Evolutionary conservation across 2,113 vertebrate genomes (phyloP).

Genomic region (Percopsis transmontana): DNA sequence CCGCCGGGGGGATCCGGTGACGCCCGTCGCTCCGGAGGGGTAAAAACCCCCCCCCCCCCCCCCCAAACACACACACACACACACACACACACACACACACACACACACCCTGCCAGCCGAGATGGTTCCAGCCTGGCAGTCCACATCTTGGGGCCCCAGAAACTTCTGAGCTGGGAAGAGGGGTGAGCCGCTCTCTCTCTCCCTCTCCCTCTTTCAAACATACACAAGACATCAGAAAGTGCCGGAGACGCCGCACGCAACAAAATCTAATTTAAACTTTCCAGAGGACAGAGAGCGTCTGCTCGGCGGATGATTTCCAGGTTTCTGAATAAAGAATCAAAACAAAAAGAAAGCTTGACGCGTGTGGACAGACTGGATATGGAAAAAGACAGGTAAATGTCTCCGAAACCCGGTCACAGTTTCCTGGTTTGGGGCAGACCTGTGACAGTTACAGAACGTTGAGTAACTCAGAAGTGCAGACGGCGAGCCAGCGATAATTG

Average conservation of each 20-base stretch:
- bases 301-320: too few species aligned
- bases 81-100: constrained; percentile 7
- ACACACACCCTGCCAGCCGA: constrained; percentile 12
- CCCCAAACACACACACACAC: neutral
- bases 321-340: too few species aligned
- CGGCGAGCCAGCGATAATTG: neutral
- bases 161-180: constrained; percentile 23
- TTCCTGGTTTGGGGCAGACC: neutral
- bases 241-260: constrained; percentile 21
- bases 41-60: constrained; percentile 26
- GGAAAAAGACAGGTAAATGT: neutral
- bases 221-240: constrained; percentile 23
- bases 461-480: neutral
- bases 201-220: neutral
- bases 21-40: constrained; percentile 36
- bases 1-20: too few species aligned
- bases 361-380: neutral
- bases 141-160: constrained; percentile 36
- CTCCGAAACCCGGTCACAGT: neutral
- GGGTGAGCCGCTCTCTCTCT: constrained; percentile 10
- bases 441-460: neutral
- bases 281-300: neutral
- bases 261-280: neutral
- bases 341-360: constrained; percentile 5
- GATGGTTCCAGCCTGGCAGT: constrained; percentile 26